Evolutionary conservation across 1,140 invertebrate genomes (phyloP), one percentile per base, ranked within the genome.

Genomic region (Tetramorium simillimum): DNA sequence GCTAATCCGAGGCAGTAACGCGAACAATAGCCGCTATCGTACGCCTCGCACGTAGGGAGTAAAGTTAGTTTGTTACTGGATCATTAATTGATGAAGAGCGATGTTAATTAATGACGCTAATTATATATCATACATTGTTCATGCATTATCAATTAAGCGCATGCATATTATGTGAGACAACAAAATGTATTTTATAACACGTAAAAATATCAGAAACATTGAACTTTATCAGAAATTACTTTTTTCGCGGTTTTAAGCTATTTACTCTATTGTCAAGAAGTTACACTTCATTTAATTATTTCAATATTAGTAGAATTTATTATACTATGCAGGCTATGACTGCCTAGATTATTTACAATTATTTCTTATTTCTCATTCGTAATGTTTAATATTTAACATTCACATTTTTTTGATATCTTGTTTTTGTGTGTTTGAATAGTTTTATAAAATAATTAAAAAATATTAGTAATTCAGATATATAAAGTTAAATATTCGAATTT

Each of bases 1-100:
- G 28, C 51, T 75, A 73, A 75, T 84, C 69, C 69, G 40, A 73
- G 28, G 37, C 37, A 73, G 69, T 60, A 60, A 70, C 46, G 28
- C 69, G 69, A 84, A 84, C 69, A 84, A 84, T 84, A 60, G 53
- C 53, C 14, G 40, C 40, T 84, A 84, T 84, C 69, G n/a, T 73
- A 40, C 43, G 9, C 14, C 53, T 60, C 24, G 53, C 69, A 60
- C 70, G 43, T 84, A 65, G 16, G 9, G 24, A 58, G 12, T 14
- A 21, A 63, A 78, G 37, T 62, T 58, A 53, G n/a, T 69, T 72
- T 73, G 67, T 73, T 73, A 73, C 58, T 75, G 40, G 53, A 46
- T 75, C 40, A 56, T 84, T 73, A 75, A 84, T 75, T 73, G n/a
- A 73, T 53, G 24, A 58, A 60, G 40, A 60, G 6, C 28, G 24